A percentile compares a stretch with the other conserved stretches of the same genome.
Evolutionary conservation across 1,140 invertebrate genomes (phyloP).

Genomic region (Platyscapa corneri): DNA sequence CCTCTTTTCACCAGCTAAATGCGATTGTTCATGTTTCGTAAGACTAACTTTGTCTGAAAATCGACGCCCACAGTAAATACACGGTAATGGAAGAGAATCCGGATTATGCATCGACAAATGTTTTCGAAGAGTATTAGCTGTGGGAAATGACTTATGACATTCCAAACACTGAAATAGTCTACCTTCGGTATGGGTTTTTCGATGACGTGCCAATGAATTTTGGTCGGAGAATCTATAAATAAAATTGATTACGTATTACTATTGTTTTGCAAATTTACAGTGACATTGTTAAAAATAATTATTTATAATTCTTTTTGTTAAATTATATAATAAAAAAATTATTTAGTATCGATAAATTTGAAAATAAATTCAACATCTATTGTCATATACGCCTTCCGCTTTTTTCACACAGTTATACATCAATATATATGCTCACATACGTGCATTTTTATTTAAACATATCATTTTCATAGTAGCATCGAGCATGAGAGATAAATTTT

Average conservation of each 20-base stretch:
- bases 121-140: slow-evolving; percentile 66
- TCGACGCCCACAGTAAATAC: slow-evolving; percentile 71
- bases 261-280: no score
- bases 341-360: no score
- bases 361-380: no score
- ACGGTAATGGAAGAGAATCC: slow-evolving; percentile 69
- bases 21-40: slow-evolving; percentile 70
- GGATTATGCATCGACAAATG: slow-evolving; percentile 70
- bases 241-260: slow-evolving; percentile 26
- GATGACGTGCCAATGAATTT: slow-evolving; percentile 69
- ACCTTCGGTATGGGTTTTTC: slow-evolving; percentile 69
- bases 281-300: no score
- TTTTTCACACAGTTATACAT: no score
- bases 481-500: no score
- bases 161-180: slow-evolving; percentile 71
- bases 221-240: slow-evolving; percentile 69
- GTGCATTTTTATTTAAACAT: no score
- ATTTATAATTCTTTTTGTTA: no score
- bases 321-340: no score
- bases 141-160: slow-evolving; percentile 71
- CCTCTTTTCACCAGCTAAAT: slow-evolving; percentile 68
- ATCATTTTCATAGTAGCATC: no score
- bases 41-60: slow-evolving; percentile 70
- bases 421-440: no score
- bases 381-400: no score